Evolutionary conservation across 2,797 vertebrate species (phyloP), one percentile per base, ranked within the genome.

Genomic region (Melanotaenia maccullochi): DNA sequence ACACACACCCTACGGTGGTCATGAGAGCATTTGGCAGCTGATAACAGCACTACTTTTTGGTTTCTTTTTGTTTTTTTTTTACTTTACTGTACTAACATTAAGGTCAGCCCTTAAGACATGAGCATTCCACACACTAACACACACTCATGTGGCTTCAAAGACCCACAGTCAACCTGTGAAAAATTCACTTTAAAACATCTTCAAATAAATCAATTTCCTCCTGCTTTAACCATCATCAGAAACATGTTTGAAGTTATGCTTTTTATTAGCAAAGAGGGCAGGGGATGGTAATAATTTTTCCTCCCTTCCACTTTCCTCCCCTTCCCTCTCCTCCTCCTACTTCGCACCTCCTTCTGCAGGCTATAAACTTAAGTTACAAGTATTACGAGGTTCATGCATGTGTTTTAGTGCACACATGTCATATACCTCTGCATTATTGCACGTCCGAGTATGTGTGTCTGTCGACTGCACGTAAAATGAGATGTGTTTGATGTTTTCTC

Each of bases 161-260:
- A 87, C 79, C 84, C 68, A 81, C 83, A 82, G 85, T 87, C 88
- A 91, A 93, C 91, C 86, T 91, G 90, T 91, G 85, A 92, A 90
- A 93, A 90, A 90, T 87, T 90, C 85, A 90, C 90, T 92, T 91
- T 93, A 90, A 92, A 90, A 93, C 87, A 91, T 93, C 91, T 93
- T 93, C 87, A 94, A 92, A 94, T 93, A 93, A 93, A 94, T 94
- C 93, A 92, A 90, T 93, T 93, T 93, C 89, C 90, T 86, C 81
- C 88, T 87, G 86, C 90, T 90, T 92, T 93, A 92, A 89, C 85
- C 88, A 81, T 92, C 91, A 93, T 93, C 91, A 93, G 88, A 92
- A 91, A 87, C 90, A 87, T 90, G 91, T 94, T 94, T 94, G 92
- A 94, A 93, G 92, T 93, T 90, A 78, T 90, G 88, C 82, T 85